Conservation (phyloP, 2,113 vertebrate species). For the Romanogobio albipinnatus region DNA sequence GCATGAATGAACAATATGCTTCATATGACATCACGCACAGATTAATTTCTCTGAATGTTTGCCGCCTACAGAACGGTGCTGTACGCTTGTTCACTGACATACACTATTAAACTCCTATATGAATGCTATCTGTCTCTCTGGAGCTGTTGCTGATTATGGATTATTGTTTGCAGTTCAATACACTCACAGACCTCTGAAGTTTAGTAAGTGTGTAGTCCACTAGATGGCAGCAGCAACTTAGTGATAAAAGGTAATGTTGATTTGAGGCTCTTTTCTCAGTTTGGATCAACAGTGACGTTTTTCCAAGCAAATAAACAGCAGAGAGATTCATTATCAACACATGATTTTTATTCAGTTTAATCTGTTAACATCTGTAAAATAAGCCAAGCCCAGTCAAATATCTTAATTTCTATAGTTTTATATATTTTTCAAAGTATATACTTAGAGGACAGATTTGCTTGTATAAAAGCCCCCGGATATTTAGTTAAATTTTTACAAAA, state of each 20-base stretch:
- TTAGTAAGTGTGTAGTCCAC: background rate
- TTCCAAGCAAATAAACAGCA: too few relatives aligned
- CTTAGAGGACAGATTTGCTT: background rate
- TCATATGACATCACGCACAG: slow-evolving; percentile 24
- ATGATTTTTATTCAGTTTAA: background rate
- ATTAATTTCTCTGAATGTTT: slow-evolving; percentile 12
- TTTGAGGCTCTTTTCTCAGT: background rate
- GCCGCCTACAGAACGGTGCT: slow-evolving; percentile 27
- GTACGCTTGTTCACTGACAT: slow-evolving; percentile 49
- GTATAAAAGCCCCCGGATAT: background rate
- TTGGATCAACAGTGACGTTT: background rate
- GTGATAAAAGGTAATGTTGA: background rate
- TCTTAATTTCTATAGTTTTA: background rate
- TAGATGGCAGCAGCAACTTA: slow-evolving; percentile 19
- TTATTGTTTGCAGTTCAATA: background rate
- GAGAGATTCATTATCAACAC: background rate
- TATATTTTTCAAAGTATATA: background rate
- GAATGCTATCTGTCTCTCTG: slow-evolving; percentile 24
- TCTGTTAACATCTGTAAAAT: background rate
- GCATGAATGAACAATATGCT: slow-evolving; percentile 32
- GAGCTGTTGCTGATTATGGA: background rate
- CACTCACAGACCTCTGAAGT: background rate
- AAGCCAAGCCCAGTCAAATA: background rate
- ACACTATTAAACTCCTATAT: slow-evolving; percentile 49
- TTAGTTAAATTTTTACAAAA: background rate